These are phyloP conservation scores for Lomographa bimaculata DNA, from an alignment of 2,888 invertebrate species.

Conservation along the genomic window DNA sequence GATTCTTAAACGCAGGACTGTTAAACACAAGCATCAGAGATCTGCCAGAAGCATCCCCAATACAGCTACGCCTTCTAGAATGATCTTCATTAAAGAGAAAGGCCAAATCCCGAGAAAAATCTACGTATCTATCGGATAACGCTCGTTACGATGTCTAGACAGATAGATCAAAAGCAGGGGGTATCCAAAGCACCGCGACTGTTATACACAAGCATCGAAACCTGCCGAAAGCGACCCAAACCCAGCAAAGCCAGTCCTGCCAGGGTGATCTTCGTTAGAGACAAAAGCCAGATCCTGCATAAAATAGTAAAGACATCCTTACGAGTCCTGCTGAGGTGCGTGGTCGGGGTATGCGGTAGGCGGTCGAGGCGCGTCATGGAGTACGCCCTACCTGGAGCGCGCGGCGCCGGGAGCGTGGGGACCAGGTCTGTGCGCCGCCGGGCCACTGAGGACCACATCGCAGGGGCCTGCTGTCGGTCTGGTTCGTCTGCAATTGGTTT, in stretches of 20 bases:
- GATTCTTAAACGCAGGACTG: too few species aligned
- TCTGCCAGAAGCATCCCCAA: too few species aligned
- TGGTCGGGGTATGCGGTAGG: constrained; percentile 55
- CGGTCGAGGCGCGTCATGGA: constrained; percentile 96
- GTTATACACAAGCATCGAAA: background rate
- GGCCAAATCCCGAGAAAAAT: too few species aligned
- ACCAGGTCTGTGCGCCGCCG: constrained; percentile 95
- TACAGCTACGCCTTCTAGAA: too few species aligned
- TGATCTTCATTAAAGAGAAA: too few species aligned
- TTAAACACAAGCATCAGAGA: too few species aligned
- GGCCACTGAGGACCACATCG: constrained; percentile 90
- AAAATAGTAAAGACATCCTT: constrained; percentile 39
- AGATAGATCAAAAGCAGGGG: too few species aligned
- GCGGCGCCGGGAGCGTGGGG: constrained; percentile 90
- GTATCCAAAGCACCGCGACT: too few species aligned
- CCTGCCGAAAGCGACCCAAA: background rate
- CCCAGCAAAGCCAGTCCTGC: background rate
- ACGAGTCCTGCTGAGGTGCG: constrained; percentile 71
- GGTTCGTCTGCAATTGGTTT: constrained; percentile 59
- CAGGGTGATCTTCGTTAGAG: constrained; percentile 1
- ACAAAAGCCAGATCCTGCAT: constrained; percentile 24
- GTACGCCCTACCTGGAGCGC: constrained; percentile 89
- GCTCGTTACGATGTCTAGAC: too few species aligned
- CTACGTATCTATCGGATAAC: too few species aligned
- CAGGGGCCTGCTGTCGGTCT: constrained; percentile 72